Percentiles rank a stretch among this genome's conserved stretches.
Evolutionary conservation across 2,797 vertebrate species (phyloP).

Genomic region (Silurus lanzhouensis): DNA sequence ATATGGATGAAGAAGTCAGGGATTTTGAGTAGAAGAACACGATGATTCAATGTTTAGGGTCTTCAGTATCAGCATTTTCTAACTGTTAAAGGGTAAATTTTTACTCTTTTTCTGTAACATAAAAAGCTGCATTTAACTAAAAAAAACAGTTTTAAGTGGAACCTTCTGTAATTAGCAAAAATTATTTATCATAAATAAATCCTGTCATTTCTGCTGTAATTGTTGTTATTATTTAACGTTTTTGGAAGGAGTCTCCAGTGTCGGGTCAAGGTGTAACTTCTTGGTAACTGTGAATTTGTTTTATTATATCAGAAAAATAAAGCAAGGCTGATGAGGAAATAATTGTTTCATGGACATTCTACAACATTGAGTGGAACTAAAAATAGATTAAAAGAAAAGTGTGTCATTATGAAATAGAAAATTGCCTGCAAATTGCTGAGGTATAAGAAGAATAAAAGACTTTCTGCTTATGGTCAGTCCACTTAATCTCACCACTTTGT

Average conservation of each 20-base stretch:
- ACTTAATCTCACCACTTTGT: not conserved
- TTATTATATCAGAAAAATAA: no score
- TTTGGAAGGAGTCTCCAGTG: not conserved
- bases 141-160: not conserved
- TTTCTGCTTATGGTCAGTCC: not conserved
- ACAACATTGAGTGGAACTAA: not conserved
- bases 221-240: not conserved
- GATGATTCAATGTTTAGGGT: not conserved
- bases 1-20: no score
- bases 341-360: not conserved
- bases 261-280: not conserved
- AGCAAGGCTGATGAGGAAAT: not conserved
- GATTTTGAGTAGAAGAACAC: not conserved
- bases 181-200: no score
- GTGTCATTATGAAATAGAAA: not conserved
- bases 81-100: not conserved
- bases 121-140: not conserved
- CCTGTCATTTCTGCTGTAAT: not conserved
- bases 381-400: not conserved
- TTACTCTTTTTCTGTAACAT: not conserved
- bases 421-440: not conserved
- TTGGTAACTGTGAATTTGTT: no score
- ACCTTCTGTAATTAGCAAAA: not conserved
- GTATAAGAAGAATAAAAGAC: not conserved
- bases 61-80: not conserved